Evolutionary conservation across 1,140 invertebrate species (phyloP).

Genomic region (Pseudobourletiella spinata): DNA sequence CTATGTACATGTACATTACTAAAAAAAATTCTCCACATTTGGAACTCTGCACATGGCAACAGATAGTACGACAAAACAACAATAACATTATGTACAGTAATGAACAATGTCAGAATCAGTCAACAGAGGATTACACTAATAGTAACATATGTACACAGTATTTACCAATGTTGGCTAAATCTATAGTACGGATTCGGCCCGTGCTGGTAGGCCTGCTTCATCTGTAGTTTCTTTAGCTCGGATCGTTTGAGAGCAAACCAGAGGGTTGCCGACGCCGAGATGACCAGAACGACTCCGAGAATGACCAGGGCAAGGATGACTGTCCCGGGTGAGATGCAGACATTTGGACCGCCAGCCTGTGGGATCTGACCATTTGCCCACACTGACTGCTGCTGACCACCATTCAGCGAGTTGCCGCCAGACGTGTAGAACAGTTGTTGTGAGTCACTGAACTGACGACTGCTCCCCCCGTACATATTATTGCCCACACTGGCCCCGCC

Average conservation of each 20-base stretch:
- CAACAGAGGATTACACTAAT: no score
- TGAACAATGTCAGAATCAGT: no score
- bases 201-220: constrained; percentile 25
- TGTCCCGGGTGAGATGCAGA: constrained; percentile 35
- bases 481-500: constrained; percentile 6
- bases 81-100: no score
- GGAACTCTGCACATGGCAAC: no score
- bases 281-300: constrained; percentile 31
- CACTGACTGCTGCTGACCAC: constrained; percentile 3
- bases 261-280: constrained; percentile 30
- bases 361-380: constrained; percentile 3
- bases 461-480: constrained; percentile 3
- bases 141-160: no score
- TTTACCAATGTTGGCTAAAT: constrained; percentile 32
- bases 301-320: constrained; percentile 34
- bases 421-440: constrained; percentile 3
- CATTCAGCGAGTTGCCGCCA: neutral
- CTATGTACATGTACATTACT: no score
- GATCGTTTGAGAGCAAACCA: constrained; percentile 35
- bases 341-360: neutral
- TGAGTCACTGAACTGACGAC: constrained; percentile 27
- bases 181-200: constrained; percentile 29
- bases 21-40: no score
- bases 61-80: no score
- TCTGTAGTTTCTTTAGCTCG: constrained; percentile 31